A percentile compares a stretch with the other conserved stretches of the same genome.
phyloP scores from a whole-genome alignment of 2,888 invertebrate species.

The Ophion obscuratus region DNA sequence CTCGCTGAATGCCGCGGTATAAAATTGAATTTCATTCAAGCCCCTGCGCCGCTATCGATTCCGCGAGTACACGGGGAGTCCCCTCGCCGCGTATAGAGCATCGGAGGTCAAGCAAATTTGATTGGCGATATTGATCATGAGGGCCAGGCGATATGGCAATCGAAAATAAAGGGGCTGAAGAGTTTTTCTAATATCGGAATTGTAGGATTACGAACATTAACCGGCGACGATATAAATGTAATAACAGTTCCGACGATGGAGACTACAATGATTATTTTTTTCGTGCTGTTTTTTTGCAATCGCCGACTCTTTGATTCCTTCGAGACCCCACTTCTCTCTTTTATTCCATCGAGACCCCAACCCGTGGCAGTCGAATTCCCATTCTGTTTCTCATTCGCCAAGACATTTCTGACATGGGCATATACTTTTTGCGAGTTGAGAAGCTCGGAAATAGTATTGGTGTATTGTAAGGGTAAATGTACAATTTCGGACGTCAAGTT shows the following conservation, averaged over 20 bases:
- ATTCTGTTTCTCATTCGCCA: too few species aligned
- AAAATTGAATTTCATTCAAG: conserved; percentile 40
- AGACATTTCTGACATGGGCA: too few species aligned
- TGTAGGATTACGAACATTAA: neutral
- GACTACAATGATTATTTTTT: neutral
- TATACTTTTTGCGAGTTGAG: too few species aligned
- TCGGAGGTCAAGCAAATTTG: neutral
- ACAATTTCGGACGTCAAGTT: too few species aligned
- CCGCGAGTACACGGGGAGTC: neutral
- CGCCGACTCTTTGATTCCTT: neutral
- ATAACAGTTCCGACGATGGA: neutral
- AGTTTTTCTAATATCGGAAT: neutral
- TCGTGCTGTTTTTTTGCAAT: neutral
- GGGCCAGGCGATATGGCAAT: neutral
- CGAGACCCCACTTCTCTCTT: neutral
- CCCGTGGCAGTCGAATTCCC: too few species aligned
- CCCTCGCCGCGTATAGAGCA: neutral
- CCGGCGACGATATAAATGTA: neutral
- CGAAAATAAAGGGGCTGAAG: neutral
- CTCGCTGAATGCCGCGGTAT: conserved; percentile 29
- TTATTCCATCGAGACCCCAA: neutral
- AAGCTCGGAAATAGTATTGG: too few species aligned
- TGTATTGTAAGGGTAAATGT: too few species aligned
- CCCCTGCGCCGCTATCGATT: neutral
- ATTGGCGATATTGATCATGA: neutral